A percentile compares a stretch with the other conserved stretches of the same genome.
phyloP scores from a whole-genome alignment of 2,888 invertebrate species.

The Archips crataeganus region DNA sequence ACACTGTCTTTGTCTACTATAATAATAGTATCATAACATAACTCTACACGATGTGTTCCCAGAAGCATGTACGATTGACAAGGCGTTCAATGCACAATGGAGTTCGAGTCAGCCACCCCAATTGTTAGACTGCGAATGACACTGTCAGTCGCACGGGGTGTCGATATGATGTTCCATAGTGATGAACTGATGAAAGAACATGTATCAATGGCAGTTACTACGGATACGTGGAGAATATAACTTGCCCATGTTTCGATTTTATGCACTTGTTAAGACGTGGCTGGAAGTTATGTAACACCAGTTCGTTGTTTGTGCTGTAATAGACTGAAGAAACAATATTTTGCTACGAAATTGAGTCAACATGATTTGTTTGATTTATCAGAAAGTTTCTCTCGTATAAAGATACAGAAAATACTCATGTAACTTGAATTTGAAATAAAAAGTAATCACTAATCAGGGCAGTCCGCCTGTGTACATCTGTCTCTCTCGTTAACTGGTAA shows the following conservation, averaged over 20 bases:
- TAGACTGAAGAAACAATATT: background rate
- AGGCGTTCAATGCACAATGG: constrained; percentile 40
- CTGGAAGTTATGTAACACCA: background rate
- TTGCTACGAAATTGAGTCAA: background rate
- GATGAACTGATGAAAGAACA: background rate
- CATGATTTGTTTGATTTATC: background rate
- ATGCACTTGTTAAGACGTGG: background rate
- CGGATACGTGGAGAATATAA: constrained; percentile 1
- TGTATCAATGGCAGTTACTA: constrained; percentile 8
- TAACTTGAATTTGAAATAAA: background rate
- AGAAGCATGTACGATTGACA: constrained; percentile 18
- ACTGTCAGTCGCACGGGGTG: constrained; percentile 25
- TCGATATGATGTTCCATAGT: constrained; percentile 18
- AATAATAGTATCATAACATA: background rate
- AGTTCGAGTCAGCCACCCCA: constrained; percentile 37
- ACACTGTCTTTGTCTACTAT: background rate
- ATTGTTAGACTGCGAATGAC: constrained; percentile 19
- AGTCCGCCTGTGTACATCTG: too few species aligned
- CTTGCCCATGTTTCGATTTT: background rate
- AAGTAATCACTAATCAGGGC: too few species aligned
- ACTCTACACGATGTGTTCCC: background rate
- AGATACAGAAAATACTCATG: background rate
- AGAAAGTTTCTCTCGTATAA: background rate
- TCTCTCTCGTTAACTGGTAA: too few species aligned
- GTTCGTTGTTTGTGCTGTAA: background rate